Evolutionary conservation across 2,113 vertebrate species (phyloP).

Genomic region (Brachionichthys hirsutus): DNA sequence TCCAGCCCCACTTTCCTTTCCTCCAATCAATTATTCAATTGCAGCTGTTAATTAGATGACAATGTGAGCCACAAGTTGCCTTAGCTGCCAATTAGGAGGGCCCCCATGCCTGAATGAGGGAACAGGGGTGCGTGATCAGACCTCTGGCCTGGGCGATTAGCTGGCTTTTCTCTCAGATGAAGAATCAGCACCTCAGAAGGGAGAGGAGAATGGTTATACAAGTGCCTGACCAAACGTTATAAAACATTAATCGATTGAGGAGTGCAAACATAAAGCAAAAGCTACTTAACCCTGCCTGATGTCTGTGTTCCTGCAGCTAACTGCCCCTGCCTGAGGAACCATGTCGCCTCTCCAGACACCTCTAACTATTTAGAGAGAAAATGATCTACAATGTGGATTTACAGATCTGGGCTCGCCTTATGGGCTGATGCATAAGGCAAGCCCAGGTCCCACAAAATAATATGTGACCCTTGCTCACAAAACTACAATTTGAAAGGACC

Average conservation of each 20-base stretch:
- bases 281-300: slow-evolving; percentile 57
- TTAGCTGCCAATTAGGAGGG: slow-evolving; percentile 52
- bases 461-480: too few relatives aligned
- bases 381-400: slow-evolving; percentile 40
- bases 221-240: slow-evolving; percentile 58
- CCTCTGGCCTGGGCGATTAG: slow-evolving; percentile 40
- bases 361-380: slow-evolving; percentile 48
- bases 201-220: slow-evolving; percentile 41
- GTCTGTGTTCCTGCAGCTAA: slow-evolving; percentile 39
- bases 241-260: slow-evolving; percentile 60
- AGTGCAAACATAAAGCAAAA: slow-evolving; percentile 64
- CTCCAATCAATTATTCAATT: slow-evolving; percentile 44
- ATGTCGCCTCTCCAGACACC: slow-evolving; percentile 41
- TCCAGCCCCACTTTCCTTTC: slow-evolving; percentile 3
- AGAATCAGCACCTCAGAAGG: slow-evolving; percentile 35
- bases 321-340: slow-evolving; percentile 35
- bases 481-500: slow-evolving; percentile 1
- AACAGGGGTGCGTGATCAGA: slow-evolving; percentile 34
- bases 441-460: background rate
- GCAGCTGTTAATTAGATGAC: slow-evolving; percentile 50
- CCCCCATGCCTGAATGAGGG: slow-evolving; percentile 47
- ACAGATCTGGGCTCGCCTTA: slow-evolving; percentile 14
- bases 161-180: slow-evolving; percentile 41
- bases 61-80: slow-evolving; percentile 49
- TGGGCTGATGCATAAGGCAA: slow-evolving; percentile 30